Evolutionary conservation across 2,888 invertebrate species (phyloP), one percentile per base, ranked within the genome.

Genomic region (Cheilosia variabilis): DNA sequence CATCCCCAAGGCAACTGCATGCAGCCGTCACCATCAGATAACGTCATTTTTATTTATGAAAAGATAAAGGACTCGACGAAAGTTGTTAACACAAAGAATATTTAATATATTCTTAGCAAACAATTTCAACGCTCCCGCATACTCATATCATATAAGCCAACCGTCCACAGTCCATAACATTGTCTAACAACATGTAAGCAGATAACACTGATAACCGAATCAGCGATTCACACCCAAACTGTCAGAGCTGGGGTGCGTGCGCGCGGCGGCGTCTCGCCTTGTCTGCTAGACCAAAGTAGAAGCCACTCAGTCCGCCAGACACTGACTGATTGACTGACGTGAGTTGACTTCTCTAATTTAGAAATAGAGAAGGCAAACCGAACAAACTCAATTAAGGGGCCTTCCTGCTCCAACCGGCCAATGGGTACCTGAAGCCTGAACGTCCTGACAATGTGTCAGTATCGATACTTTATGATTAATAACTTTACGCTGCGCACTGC

Each of bases 391-490:
- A 84, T 80, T 84, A 69, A 69, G 66, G 13, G 62, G 50, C 79
- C 53, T 75, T 75, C 71, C 66, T 82, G 76, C 57, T 76, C 50
- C 62, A 27, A 71, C 62, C 34, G 77, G 50, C 34, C 50, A 63
- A 37, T 66, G 71, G 50, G 60, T 62, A 76, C 75, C 71, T 80
- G n/a, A n/a, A n/a, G 66, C 75, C 71, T 80, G 66, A 69, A 55
- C 76, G 60, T 72, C 62, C 73, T 81, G 57, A 77, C 86, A 86
- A 81, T 55, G 53, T 72, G 81, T 81, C 81, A 72, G 66, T 62
- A 81, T 72, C 66, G 86, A 86, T 81, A 72, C 76, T 86, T 86
- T 86, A 86, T 86, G 86, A 86, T 86, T 76, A 86, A 86, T 86
- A 80, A 81, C 84, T 80, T 71, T 43, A 58, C 65, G 13, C 68